phyloP scores from a whole-genome alignment of 2,888 invertebrate species.

The Itoplectis maculator region DNA sequence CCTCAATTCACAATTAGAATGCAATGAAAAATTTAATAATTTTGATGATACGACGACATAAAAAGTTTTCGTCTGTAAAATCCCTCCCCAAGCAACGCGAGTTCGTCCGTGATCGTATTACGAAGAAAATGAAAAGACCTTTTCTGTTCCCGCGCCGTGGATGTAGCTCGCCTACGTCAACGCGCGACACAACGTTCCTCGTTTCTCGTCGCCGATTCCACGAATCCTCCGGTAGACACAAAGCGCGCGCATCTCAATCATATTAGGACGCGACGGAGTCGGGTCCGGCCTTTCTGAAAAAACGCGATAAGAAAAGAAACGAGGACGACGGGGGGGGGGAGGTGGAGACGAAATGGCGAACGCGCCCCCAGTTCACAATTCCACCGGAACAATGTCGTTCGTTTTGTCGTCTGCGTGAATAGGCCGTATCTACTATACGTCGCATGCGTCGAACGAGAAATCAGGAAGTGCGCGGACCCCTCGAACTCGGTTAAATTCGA shows the following conservation, averaged over 20 bases:
- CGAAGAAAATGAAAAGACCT: not conserved
- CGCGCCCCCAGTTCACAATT: constrained; percentile 47
- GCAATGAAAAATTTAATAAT: not conserved
- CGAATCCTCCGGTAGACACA: constrained; percentile 14
- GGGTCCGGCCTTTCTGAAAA: constrained; percentile 37
- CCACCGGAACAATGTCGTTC: constrained; percentile 49
- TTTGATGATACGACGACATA: not conserved
- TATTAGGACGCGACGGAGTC: constrained; percentile 39
- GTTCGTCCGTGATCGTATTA: not conserved
- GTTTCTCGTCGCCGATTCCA: constrained; percentile 36
- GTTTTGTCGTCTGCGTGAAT: constrained; percentile 37
- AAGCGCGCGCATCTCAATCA: constrained; percentile 15
- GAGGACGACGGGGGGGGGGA: constrained; percentile 17
- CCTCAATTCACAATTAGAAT: not conserved
- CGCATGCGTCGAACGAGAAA: constrained; percentile 33
- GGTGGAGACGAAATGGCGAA: too few species aligned
- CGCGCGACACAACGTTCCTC: constrained; percentile 33
- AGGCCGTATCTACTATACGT: constrained; percentile 31
- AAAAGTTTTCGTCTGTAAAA: not conserved
- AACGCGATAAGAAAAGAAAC: constrained; percentile 46
- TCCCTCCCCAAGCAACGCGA: not conserved
- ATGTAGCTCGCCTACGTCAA: constrained; percentile 2
- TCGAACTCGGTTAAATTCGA: constrained; percentile 20
- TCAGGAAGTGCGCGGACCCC: constrained; percentile 20
- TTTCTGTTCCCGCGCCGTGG: not conserved